phyloP scores from a whole-genome alignment of 1,140 invertebrate genomes.

The Condylostylus longicornis region DNA sequence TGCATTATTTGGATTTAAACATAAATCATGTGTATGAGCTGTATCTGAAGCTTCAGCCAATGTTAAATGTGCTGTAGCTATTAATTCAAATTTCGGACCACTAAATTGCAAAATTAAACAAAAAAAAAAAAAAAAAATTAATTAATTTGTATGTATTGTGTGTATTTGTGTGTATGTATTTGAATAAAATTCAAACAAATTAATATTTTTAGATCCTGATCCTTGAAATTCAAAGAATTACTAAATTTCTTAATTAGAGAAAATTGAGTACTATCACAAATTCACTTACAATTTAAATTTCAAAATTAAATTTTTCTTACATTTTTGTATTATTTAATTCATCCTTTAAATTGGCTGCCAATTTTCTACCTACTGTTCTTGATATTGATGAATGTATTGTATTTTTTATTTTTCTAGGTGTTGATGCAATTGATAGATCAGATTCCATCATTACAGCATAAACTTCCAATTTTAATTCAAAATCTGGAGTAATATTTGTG shows the following conservation, averaged over 20 bases:
- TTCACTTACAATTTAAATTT: too few species aligned
- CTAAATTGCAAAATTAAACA: too few species aligned
- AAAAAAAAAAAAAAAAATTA: too few species aligned
- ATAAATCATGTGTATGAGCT: constrained; percentile 38
- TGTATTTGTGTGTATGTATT: too few species aligned
- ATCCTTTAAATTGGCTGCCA: constrained; percentile 39
- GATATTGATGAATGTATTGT: constrained; percentile 55
- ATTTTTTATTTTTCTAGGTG: constrained; percentile 48
- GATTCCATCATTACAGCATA: constrained; percentile 53
- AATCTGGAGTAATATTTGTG: constrained; percentile 45
- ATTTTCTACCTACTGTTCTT: constrained; percentile 48
- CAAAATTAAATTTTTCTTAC: too few species aligned
- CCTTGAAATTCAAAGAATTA: too few species aligned
- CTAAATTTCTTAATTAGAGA: too few species aligned
- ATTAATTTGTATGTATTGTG: too few species aligned
- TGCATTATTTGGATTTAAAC: neutral
- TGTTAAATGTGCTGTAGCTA: constrained; percentile 45
- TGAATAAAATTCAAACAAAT: too few species aligned
- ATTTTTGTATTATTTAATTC: constrained; percentile 37
- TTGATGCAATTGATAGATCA: constrained; percentile 51
- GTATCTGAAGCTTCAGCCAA: constrained; percentile 44
- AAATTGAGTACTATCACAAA: too few species aligned
- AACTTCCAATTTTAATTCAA: constrained; percentile 49
- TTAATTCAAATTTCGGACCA: constrained; percentile 52
- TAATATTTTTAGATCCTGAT: too few species aligned